A percentile compares a stretch with the other conserved stretches of the same genome.
Evolutionary conservation across 2,113 vertebrate genomes (phyloP).

Genomic region (Tetrax tetrax): DNA sequence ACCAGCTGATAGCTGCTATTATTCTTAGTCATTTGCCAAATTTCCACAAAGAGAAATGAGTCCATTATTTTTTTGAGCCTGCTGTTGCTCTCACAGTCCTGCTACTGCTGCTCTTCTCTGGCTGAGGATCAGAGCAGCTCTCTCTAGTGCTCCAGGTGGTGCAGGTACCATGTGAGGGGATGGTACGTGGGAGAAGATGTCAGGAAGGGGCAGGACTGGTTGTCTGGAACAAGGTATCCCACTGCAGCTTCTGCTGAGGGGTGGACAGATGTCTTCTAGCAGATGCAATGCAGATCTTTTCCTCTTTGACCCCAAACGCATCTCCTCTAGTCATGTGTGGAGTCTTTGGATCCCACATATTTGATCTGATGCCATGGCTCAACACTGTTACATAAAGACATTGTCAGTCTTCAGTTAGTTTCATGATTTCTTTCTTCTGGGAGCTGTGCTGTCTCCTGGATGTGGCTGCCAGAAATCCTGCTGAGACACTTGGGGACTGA

Average conservation of each 20-base stretch:
- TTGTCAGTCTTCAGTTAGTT: neutral
- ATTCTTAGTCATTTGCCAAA: neutral
- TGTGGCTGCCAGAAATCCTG: neutral
- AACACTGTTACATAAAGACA: accelerated
- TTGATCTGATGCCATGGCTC: neutral
- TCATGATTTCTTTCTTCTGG: neutral
- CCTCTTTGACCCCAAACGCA: neutral
- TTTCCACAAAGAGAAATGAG: neutral
- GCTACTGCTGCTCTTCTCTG: neutral
- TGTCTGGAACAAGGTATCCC: neutral
- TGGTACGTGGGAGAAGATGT: neutral
- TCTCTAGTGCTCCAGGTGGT: accelerated
- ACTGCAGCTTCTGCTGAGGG: neutral
- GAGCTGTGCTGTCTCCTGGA: neutral
- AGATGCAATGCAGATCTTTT: neutral
- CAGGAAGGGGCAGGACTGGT: neutral
- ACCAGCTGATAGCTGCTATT: conserved; percentile 14
- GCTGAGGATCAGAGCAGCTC: neutral
- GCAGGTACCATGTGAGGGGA: neutral
- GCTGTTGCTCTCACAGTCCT: neutral
- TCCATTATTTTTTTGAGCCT: neutral
- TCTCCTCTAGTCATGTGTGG: neutral
- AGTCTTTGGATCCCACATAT: neutral
- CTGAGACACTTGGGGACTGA: neutral
- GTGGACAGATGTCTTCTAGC: neutral